phyloP scores from a whole-genome alignment of 2,797 vertebrate genomes.

The Philypnodon macrostomus region DNA sequence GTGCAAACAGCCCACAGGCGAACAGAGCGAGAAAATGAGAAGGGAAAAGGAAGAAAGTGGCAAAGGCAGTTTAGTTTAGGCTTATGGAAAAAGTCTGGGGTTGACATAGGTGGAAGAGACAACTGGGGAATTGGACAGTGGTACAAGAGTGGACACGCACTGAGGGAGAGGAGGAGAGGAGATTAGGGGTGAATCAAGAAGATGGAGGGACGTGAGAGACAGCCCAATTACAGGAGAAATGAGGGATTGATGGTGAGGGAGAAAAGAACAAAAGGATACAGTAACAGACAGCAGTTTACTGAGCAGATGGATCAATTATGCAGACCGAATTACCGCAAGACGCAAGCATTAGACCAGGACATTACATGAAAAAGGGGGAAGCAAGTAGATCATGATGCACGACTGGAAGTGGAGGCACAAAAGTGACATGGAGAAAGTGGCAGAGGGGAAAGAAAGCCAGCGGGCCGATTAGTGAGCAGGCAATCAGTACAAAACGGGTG shows the following conservation, averaged over 20 bases:
- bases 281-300: constrained; percentile 55
- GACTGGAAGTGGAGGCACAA: constrained; percentile 34
- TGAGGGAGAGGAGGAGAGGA: constrained; percentile 21
- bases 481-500: constrained; percentile 40
- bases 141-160: constrained; percentile 26
- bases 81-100: constrained; percentile 45
- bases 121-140: constrained; percentile 59
- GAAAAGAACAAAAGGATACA: constrained; percentile 46
- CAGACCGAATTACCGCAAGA: constrained; percentile 62
- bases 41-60: constrained; percentile 32
- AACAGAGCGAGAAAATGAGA: constrained; percentile 39
- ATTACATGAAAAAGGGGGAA: constrained; percentile 26
- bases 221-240: constrained; percentile 66
- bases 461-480: constrained; percentile 32
- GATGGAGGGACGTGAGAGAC: constrained; percentile 55
- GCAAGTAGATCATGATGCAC: constrained; percentile 37
- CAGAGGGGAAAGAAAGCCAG: too few species aligned
- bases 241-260: constrained; percentile 55
- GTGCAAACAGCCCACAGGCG: neutral
- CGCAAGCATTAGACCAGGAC: constrained; percentile 39
- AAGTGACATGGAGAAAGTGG: constrained; percentile 28
- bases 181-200: constrained; percentile 43
- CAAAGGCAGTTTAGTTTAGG: constrained; percentile 40
- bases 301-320: constrained; percentile 73
- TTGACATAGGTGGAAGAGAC: constrained; percentile 63